Evolutionary conservation across 2,888 invertebrate genomes (phyloP).

Genomic region (Perdita meconis): DNA sequence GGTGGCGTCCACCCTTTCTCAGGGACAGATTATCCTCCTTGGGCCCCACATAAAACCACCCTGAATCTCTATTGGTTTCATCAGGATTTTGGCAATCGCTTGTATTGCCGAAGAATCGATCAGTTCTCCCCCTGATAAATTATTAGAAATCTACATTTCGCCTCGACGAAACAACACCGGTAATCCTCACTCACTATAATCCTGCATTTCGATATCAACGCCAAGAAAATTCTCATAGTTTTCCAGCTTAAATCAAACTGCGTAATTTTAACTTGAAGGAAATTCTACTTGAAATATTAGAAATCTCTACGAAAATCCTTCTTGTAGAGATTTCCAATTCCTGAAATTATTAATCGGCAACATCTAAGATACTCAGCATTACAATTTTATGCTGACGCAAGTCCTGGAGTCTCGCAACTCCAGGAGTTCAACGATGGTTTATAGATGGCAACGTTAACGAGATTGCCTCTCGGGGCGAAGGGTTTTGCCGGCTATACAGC

Average conservation of each 20-base stretch:
- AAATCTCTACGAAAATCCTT: too few species aligned
- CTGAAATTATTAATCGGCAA: too few species aligned
- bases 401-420: too few species aligned
- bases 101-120: conserved; percentile 51
- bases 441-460: conserved; percentile 44
- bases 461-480: conserved; percentile 41
- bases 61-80: conserved; percentile 57
- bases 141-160: background rate
- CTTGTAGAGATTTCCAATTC: too few species aligned
- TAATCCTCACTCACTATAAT: too few species aligned
- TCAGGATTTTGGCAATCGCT: conserved; percentile 52
- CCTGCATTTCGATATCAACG: too few species aligned
- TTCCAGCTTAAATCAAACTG: too few species aligned
- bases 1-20: conserved; percentile 70
- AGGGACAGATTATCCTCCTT: conserved; percentile 66
- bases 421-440: conserved; percentile 22
- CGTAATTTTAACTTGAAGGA: too few species aligned
- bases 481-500: conserved; percentile 17
- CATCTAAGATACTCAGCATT: too few species aligned
- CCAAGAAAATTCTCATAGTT: too few species aligned
- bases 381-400: too few species aligned
- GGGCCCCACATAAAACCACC: conserved; percentile 39
- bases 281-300: too few species aligned
- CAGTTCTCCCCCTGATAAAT: background rate
- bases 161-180: conserved; percentile 5